A percentile compares a stretch with the other conserved stretches of the same genome.
phyloP scores from a whole-genome alignment of 2,888 invertebrate species.

The Rhorus exstirpatorius region DNA sequence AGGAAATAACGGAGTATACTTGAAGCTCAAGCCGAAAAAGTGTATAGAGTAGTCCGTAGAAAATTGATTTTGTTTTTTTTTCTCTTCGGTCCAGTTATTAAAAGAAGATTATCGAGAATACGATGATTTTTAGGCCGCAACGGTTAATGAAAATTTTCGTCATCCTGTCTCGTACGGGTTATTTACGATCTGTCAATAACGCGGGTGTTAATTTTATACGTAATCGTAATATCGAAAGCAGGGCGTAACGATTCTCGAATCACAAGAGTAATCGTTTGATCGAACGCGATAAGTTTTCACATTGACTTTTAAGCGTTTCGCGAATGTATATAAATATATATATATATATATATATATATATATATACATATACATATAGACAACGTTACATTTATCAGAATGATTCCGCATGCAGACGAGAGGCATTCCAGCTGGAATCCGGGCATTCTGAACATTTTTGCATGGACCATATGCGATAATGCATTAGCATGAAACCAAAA shows the following conservation, averaged over 20 bases:
- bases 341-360: too few relatives aligned
- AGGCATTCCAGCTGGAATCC: not conserved
- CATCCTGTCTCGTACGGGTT: constrained; percentile 25
- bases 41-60: not conserved
- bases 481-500: too few relatives aligned
- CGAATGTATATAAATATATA: too few relatives aligned
- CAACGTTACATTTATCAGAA: constrained; percentile 19
- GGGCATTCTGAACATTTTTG: not conserved
- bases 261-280: constrained; percentile 57
- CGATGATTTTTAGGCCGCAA: constrained; percentile 42
- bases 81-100: not conserved
- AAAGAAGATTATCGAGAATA: constrained; percentile 6
- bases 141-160: constrained; percentile 21
- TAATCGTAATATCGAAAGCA: constrained; percentile 55
- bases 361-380: constrained; percentile 24
- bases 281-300: constrained; percentile 41
- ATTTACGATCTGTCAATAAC: constrained; percentile 5
- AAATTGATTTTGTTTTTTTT: not conserved
- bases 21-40: not conserved
- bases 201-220: not conserved
- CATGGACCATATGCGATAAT: too few relatives aligned
- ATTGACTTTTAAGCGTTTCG: constrained; percentile 47
- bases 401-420: constrained; percentile 4
- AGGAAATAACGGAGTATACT: not conserved
- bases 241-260: constrained; percentile 71